These are phyloP conservation scores for Melanargia galathea DNA, from an alignment of 2,888 invertebrate genomes.

Conservation along the genomic window DNA sequence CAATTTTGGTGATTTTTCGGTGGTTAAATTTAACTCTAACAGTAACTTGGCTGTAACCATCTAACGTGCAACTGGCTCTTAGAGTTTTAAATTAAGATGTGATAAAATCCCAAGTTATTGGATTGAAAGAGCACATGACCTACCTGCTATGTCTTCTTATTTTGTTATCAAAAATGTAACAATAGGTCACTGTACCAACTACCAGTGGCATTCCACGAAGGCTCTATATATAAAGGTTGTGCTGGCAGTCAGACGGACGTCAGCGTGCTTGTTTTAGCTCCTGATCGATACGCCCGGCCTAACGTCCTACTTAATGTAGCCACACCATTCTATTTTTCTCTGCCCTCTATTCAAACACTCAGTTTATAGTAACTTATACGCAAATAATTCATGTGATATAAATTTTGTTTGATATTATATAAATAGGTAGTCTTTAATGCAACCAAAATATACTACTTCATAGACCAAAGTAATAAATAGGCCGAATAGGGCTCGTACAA, in stretches of 20 bases:
- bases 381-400: not conserved
- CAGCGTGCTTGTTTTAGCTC: constrained; percentile 59
- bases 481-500: no score
- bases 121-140: not conserved
- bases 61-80: no score
- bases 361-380: constrained; percentile 30
- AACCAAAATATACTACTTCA: no score
- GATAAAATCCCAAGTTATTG: not conserved
- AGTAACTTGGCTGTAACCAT: no score
- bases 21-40: no score
- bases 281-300: constrained; percentile 74
- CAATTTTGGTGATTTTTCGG: no score
- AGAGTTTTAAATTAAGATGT: not conserved
- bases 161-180: constrained; percentile 45
- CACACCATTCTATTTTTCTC: constrained; percentile 67
- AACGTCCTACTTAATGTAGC: constrained; percentile 72
- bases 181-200: constrained; percentile 73
- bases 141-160: not conserved
- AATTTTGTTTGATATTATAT: no score
- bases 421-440: no score
- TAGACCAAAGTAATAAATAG: no score
- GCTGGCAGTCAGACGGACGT: constrained; percentile 63
- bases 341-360: constrained; percentile 59
- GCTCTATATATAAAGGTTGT: constrained; percentile 57
- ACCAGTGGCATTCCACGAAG: constrained; percentile 62